Conservation (phyloP, 2,797 vertebrate genomes). For the Lagothrix lagotricha region DNA sequence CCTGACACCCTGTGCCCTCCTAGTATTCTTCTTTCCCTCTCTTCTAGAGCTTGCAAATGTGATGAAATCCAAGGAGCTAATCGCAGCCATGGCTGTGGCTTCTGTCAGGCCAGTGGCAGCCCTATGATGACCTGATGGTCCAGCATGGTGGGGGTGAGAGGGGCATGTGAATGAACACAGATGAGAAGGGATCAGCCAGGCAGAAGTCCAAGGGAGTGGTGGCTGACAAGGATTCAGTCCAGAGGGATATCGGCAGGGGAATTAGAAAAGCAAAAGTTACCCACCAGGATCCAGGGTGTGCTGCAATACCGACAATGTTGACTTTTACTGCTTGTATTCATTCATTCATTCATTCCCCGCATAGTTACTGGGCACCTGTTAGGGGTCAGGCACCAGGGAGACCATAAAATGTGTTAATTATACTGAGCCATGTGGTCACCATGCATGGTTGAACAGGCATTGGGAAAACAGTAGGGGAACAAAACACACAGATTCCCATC, state of each 20-base stretch:
- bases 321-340: background rate
- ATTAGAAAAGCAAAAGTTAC: background rate
- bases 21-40: background rate
- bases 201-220: background rate
- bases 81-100: background rate
- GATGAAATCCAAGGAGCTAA: background rate
- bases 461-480: background rate
- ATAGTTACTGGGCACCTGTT: background rate
- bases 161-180: too few species aligned
- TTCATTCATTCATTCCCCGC: background rate
- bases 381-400: background rate
- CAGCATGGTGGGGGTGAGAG: background rate
- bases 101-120: background rate
- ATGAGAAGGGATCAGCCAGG: background rate
- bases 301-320: fast-evolving
- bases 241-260: background rate
- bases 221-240: background rate
- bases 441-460: background rate
- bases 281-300: fast-evolving
- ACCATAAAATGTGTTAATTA: background rate
- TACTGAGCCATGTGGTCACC: background rate
- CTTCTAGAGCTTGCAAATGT: background rate
- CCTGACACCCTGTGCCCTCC: background rate
- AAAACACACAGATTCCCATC: background rate
- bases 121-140: background rate